Evolutionary conservation across 2,797 vertebrate species (phyloP).

Genomic region (Mallotus villosus): DNA sequence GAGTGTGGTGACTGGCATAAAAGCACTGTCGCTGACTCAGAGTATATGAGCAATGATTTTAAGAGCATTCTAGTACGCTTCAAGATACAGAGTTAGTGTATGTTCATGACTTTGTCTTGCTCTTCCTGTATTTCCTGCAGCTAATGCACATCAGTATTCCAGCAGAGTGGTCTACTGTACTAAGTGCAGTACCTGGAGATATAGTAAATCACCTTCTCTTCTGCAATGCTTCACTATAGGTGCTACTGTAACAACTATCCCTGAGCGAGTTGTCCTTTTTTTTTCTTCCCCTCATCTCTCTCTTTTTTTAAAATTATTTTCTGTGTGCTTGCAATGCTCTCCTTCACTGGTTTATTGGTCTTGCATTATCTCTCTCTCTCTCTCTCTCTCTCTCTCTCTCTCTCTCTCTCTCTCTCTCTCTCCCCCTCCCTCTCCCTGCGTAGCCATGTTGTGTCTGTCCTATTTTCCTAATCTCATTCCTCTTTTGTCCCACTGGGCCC

Average conservation of each 20-base stretch:
- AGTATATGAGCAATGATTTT: not conserved
- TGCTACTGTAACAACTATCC: not conserved
- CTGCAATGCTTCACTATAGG: not conserved
- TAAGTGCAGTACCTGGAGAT: conserved; percentile 1
- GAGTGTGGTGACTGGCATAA: not conserved
- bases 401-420: not conserved
- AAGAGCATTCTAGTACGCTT: not conserved
- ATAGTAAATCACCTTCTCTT: too few relatives aligned
- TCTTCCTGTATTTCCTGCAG: conserved; percentile 2
- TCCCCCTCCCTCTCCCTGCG: conserved; percentile 1
- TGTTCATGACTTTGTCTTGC: conserved; percentile 5
- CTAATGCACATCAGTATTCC: not conserved
- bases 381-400: conserved; percentile 8
- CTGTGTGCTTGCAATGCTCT: not conserved
- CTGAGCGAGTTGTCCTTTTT: not conserved
- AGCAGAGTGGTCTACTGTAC: not conserved
- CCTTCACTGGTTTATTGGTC: not conserved
- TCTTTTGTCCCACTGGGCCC: not conserved
- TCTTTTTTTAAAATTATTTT: not conserved
- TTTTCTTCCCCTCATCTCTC: not conserved
- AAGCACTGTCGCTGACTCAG: not conserved
- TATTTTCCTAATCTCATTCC: not conserved
- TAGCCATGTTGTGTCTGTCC: not conserved
- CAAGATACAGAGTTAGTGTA: not conserved
- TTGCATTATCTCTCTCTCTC: not conserved